A percentile compares a stretch with the other conserved stretches of the same genome.
Conservation (phyloP, 53 echinoderm and acorn worm species). For the Echinarachnius parma region DNA sequence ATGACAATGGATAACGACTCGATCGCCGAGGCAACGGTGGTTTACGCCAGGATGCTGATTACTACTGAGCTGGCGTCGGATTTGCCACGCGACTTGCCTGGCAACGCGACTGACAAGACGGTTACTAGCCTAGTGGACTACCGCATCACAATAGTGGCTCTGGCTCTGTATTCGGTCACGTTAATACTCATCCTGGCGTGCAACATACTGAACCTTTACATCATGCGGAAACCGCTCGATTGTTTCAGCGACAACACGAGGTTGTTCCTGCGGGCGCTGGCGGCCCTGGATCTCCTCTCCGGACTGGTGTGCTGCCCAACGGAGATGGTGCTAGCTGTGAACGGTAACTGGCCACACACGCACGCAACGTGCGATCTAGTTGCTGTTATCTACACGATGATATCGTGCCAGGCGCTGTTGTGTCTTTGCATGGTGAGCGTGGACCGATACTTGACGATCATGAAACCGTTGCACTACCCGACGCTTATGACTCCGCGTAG, state of each 20-base stretch:
- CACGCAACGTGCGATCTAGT: conserved; percentile 19
- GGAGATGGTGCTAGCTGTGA: conserved; percentile 21
- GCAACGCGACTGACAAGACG: too few relatives aligned
- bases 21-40: too few relatives aligned
- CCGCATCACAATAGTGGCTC: conserved; percentile 25
- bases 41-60: too few relatives aligned
- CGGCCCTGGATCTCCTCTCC: conserved; percentile 17
- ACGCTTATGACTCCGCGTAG: conserved; percentile 22
- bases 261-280: conserved; percentile 32
- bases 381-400: conserved; percentile 30
- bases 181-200: conserved; percentile 15
- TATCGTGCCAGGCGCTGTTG: conserved; percentile 26
- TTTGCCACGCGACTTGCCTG: too few relatives aligned
- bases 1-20: too few relatives aligned
- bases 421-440: conserved; percentile 38
- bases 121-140: conserved; percentile 14
- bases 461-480: conserved; percentile 28
- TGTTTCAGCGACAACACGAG: conserved; percentile 46
- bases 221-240: conserved; percentile 33
- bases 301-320: conserved; percentile 37
- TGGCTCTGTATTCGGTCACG: conserved; percentile 12
- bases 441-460: conserved; percentile 16
- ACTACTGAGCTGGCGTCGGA: too few relatives aligned
- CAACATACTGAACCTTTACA: conserved; percentile 29
- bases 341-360: conserved; percentile 29